A percentile compares a stretch with the other conserved stretches of the same genome.
These are phyloP conservation scores for Dryococelus australis DNA, from an alignment of 2,888 invertebrate species.

Conservation along the genomic window DNA sequence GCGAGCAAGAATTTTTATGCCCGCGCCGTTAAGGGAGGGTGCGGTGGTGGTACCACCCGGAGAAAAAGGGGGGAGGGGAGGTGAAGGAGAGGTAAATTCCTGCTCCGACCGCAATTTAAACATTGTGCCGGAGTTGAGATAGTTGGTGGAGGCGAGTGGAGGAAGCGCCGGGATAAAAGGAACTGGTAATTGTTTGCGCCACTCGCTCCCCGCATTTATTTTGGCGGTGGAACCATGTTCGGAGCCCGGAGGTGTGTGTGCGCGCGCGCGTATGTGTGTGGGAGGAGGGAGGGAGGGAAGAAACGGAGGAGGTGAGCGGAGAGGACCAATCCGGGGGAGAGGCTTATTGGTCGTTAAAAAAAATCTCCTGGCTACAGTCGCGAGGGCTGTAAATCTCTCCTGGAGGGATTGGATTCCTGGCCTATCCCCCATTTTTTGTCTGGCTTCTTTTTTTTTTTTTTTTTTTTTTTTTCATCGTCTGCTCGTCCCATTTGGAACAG, in stretches of 20 bases:
- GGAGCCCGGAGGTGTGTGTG: background rate
- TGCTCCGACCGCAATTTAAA: conserved; percentile 11
- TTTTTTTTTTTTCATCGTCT: background rate
- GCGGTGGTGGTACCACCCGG: background rate
- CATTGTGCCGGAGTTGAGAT: background rate
- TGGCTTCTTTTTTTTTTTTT: background rate
- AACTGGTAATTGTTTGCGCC: conserved; percentile 16
- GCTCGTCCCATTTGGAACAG: background rate
- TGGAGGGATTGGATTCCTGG: background rate
- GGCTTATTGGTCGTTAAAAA: conserved; percentile 7
- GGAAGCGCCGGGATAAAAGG: background rate
- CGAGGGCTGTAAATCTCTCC: conserved; percentile 1
- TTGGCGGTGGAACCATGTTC: background rate
- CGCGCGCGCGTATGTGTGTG: background rate
- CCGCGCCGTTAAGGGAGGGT: background rate
- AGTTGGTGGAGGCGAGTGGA: background rate
- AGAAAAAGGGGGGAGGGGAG: background rate
- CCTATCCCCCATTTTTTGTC: background rate
- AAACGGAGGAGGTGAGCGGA: background rate
- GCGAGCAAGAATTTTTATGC: background rate
- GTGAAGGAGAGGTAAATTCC: background rate
- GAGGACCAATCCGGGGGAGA: background rate
- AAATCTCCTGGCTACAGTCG: conserved; percentile 7
- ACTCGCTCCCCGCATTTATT: background rate
- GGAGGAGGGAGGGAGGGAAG: background rate